Percentiles rank a stretch among this genome's conserved stretches.
phyloP scores from a whole-genome alignment of 2,797 vertebrate species.

The Amniataba percoides region DNA sequence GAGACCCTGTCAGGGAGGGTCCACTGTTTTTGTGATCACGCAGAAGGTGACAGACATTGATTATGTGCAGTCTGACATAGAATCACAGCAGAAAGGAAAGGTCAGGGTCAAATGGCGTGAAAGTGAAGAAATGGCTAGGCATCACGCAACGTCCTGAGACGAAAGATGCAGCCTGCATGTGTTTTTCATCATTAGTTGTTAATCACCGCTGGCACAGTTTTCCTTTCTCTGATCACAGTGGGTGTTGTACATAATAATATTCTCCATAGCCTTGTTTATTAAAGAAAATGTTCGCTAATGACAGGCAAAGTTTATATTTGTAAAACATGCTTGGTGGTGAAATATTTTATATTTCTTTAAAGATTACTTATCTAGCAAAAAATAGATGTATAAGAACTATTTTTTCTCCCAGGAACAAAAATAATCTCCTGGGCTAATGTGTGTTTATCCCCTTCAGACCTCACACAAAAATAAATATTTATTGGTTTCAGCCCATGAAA shows the following conservation, averaged over 20 bases:
- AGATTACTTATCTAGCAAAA: constrained; percentile 38
- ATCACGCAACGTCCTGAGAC: constrained; percentile 63
- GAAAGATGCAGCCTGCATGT: constrained; percentile 57
- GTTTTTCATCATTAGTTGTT: constrained; percentile 70
- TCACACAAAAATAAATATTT: constrained; percentile 49
- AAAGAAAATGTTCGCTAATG: constrained; percentile 56
- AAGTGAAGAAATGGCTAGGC: constrained; percentile 72
- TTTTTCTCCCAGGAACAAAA: constrained; percentile 33
- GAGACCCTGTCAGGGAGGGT: constrained; percentile 70
- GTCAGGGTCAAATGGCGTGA: constrained; percentile 84
- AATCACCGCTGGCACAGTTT: constrained; percentile 57
- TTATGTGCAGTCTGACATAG: constrained; percentile 77
- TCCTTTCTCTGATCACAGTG: constrained; percentile 58
- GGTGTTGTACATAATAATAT: constrained; percentile 45
- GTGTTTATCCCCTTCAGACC: constrained; percentile 53
- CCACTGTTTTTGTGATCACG: constrained; percentile 72
- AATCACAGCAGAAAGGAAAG: constrained; percentile 78
- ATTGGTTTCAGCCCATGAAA: constrained; percentile 26
- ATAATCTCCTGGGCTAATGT: constrained; percentile 43
- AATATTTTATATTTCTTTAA: constrained; percentile 31
- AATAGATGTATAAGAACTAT: constrained; percentile 41
- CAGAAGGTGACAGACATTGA: constrained; percentile 84
- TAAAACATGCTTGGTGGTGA: constrained; percentile 34
- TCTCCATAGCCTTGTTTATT: constrained; percentile 59
- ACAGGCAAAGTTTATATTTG: constrained; percentile 52